Evolutionary conservation across 2,113 vertebrate genomes (phyloP).

Genomic region (Heterocephalus glaber): DNA sequence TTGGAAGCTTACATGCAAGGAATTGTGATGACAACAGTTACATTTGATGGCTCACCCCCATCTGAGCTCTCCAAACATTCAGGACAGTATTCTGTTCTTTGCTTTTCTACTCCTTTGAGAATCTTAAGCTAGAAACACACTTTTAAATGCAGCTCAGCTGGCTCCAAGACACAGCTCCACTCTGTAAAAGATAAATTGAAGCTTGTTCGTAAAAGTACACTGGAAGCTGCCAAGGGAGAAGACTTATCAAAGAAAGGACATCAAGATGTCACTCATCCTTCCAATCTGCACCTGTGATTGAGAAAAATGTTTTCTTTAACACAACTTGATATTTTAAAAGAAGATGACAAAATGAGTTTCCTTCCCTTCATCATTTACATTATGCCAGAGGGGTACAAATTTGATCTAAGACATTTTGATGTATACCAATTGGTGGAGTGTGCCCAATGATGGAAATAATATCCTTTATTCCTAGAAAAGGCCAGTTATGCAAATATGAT

Average conservation of each 20-base stretch:
- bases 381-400: conserved; percentile 82
- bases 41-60: not conserved
- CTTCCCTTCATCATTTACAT: conserved; percentile 83
- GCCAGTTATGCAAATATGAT: not conserved
- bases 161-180: conserved; percentile 77
- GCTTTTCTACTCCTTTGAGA: conserved; percentile 79
- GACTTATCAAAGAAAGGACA: conserved; percentile 86
- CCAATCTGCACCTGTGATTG: conserved; percentile 81
- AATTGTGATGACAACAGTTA: not conserved
- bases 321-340: conserved; percentile 87
- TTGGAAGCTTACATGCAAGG: not conserved
- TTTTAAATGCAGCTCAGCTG: conserved; percentile 80
- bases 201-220: conserved; percentile 85
- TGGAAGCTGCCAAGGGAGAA: conserved; percentile 85
- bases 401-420: conserved; percentile 84
- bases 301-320: conserved; percentile 87
- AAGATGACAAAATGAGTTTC: conserved; percentile 83
- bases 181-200: conserved; percentile 82
- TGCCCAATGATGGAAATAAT: conserved; percentile 75
- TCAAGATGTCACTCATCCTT: conserved; percentile 84
- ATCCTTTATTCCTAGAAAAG: conserved; percentile 69
- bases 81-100: conserved; percentile 64
- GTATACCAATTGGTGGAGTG: conserved; percentile 75
- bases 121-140: conserved; percentile 77
- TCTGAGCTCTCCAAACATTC: conserved; percentile 63